Conservation (phyloP, 2,113 vertebrate genomes). For the Sminthopsis crassicaudata region DNA sequence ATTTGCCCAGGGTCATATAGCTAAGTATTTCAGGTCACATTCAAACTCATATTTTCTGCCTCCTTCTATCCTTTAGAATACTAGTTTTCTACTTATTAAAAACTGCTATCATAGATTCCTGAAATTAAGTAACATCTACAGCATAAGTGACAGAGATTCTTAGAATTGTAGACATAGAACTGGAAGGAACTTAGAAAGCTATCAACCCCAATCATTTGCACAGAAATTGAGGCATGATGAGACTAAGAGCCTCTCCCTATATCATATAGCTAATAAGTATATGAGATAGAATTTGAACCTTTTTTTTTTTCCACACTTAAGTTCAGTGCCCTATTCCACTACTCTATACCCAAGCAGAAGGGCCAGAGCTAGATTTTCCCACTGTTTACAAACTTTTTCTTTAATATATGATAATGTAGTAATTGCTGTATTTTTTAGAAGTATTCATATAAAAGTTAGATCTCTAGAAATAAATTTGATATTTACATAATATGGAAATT, state of each 20-base stretch:
- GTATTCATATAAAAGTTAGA: neutral
- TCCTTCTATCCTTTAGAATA: neutral
- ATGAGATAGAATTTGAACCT: neutral
- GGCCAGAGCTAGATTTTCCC: neutral
- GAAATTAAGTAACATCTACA: neutral
- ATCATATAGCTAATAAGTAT: neutral
- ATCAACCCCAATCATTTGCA: neutral
- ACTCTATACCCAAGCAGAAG: neutral
- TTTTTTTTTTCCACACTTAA: neutral
- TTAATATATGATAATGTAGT: neutral
- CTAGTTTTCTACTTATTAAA: neutral
- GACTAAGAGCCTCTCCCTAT: neutral
- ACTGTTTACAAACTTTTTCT: neutral
- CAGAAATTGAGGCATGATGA: neutral
- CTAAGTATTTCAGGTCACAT: neutral
- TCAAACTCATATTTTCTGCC: neutral
- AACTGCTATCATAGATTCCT: neutral
- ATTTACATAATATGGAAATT: neutral
- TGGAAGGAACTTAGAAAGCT: neutral
- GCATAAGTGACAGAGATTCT: neutral
- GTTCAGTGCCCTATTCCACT: neutral
- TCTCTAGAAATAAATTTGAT: neutral
- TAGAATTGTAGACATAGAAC: neutral
- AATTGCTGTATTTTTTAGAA: neutral
- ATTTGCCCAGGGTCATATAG: neutral